These are phyloP conservation scores for Helicoverpa armigera DNA, from an alignment of 1,140 invertebrate species.

Conservation along the genomic window DNA sequence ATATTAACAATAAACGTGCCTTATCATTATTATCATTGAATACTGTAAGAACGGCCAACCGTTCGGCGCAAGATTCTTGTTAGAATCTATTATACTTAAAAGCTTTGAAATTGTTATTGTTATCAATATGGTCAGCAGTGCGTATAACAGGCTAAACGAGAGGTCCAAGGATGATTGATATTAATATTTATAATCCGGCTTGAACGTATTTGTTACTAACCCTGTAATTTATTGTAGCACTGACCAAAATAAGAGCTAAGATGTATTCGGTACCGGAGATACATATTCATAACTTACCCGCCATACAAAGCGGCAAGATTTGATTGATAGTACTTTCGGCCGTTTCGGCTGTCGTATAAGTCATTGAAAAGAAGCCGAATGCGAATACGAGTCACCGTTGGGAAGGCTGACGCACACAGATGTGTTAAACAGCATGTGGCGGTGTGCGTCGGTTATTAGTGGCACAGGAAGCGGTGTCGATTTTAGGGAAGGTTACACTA, in stretches of 20 bases:
- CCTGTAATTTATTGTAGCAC: slow-evolving; percentile 26
- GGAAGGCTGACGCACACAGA: slow-evolving; percentile 47
- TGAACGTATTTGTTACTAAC: slow-evolving; percentile 4
- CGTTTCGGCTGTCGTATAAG: slow-evolving; percentile 35
- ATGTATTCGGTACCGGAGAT: slow-evolving; percentile 57
- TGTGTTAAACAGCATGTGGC: slow-evolving; percentile 39
- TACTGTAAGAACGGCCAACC: not conserved
- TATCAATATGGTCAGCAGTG: slow-evolving; percentile 28
- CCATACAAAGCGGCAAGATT: slow-evolving; percentile 55
- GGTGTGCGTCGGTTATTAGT: slow-evolving; percentile 67
- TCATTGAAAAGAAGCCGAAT: slow-evolving; percentile 44
- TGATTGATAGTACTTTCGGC: slow-evolving; percentile 58
- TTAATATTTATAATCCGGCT: slow-evolving; percentile 37
- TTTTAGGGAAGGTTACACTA: slow-evolving; percentile 80
- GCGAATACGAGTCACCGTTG: slow-evolving; percentile 17
- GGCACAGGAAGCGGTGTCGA: slow-evolving; percentile 79
- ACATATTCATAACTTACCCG: slow-evolving; percentile 68
- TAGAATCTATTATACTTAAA: slow-evolving; percentile 43
- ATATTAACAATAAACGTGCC: slow-evolving; percentile 62
- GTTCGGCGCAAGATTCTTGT: slow-evolving; percentile 43
- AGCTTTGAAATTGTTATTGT: slow-evolving; percentile 15
- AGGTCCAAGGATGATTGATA: slow-evolving; percentile 33
- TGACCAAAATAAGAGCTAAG: slow-evolving; percentile 63
- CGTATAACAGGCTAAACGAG: slow-evolving; percentile 14
- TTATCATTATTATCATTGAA: slow-evolving; percentile 50